Conservation (phyloP, 2,797 vertebrate species). For the Ctenochaetus hawaiiensis region DNA sequence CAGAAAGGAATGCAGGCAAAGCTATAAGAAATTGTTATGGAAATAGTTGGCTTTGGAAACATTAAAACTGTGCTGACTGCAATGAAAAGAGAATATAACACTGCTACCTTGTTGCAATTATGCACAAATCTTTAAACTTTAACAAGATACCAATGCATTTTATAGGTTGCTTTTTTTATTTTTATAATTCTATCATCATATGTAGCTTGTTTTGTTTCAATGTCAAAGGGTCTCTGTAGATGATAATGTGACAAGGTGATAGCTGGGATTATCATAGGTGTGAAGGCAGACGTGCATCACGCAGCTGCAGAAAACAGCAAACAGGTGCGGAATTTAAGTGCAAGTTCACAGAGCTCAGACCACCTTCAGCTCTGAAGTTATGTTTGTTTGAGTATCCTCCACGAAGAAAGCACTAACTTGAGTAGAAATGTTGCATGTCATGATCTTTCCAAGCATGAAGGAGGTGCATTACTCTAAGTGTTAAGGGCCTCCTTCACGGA, state of each 20-base stretch:
- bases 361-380: constrained; percentile 8
- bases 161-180: neutral
- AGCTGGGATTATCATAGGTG: constrained; percentile 27
- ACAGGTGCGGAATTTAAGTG: constrained; percentile 9
- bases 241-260: constrained; percentile 39
- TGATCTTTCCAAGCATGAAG: constrained; percentile 30
- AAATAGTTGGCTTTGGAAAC: constrained; percentile 42
- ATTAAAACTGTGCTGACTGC: constrained; percentile 17
- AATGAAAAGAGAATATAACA: neutral
- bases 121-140: constrained; percentile 9
- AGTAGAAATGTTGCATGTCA: constrained; percentile 23
- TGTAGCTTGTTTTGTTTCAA: constrained; percentile 19
- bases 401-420: constrained; percentile 21
- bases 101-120: neutral
- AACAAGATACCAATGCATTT: constrained; percentile 7
- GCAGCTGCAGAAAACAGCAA: neutral
- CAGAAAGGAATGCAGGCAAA: constrained; percentile 57
- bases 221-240: constrained; percentile 27
- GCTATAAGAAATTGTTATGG: constrained; percentile 46
- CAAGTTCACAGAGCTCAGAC: constrained; percentile 4
- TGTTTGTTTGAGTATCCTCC: constrained; percentile 14
- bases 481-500: constrained; percentile 40
- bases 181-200: neutral
- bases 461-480: constrained; percentile 43
- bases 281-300: constrained; percentile 6